Evolutionary conservation across 2,113 vertebrate species (phyloP).

Genomic region (Taxidea taxus): DNA sequence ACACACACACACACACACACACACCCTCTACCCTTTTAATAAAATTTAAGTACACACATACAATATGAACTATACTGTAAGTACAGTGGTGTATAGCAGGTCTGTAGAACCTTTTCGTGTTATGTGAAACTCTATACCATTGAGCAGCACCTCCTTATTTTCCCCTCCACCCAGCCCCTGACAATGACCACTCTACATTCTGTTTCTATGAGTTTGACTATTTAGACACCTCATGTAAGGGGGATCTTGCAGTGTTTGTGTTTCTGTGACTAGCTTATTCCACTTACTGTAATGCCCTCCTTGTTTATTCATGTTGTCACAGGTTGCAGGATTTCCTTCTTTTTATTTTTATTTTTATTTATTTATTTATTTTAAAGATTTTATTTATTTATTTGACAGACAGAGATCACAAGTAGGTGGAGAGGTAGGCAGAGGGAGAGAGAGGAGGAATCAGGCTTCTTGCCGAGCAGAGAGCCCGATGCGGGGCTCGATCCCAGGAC

Average conservation of each 20-base stretch:
- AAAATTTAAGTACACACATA: not conserved
- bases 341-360: too few species aligned
- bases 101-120: not conserved
- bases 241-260: not conserved
- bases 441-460: too few species aligned
- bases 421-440: too few species aligned
- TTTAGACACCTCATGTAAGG: not conserved
- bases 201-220: not conserved
- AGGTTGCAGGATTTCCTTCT: not conserved
- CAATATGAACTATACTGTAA: not conserved
- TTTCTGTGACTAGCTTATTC: not conserved
- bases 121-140: not conserved
- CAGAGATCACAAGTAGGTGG: too few species aligned
- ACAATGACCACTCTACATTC: not conserved
- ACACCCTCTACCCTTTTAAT: not conserved
- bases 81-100: not conserved
- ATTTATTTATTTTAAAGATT: too few species aligned
- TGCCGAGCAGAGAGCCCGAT: too few species aligned
- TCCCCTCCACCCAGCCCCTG: not conserved
- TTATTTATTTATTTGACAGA: too few species aligned
- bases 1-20: not conserved
- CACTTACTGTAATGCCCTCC: not conserved
- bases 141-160: not conserved
- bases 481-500: too few species aligned
- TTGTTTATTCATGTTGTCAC: not conserved